Conservation (phyloP, 2,113 vertebrate species). For the Osmerus mordax region DNA sequence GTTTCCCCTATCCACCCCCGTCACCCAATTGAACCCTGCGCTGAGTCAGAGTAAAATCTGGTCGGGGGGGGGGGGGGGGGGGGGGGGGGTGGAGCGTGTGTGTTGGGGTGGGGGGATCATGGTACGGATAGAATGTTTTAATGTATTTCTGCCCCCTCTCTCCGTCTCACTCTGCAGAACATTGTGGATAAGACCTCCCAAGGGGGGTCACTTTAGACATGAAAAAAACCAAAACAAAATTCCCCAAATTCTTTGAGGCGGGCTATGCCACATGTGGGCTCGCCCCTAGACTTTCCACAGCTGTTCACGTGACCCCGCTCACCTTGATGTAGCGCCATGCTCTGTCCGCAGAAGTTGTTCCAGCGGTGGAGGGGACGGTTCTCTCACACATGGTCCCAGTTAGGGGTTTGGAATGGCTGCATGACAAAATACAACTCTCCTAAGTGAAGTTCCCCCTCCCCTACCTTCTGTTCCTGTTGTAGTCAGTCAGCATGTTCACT, state of each 20-base stretch:
- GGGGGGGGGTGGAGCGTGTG: background rate
- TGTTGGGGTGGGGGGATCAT: background rate
- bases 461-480: no score
- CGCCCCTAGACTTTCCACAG: constrained; percentile 25
- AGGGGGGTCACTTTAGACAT: constrained; percentile 32
- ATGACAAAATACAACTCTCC: no score
- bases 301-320: constrained; percentile 51
- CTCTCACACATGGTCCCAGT: constrained; percentile 58
- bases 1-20: background rate
- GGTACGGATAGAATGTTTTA: background rate
- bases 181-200: constrained; percentile 61
- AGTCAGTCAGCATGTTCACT: no score
- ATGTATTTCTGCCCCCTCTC: constrained; percentile 26
- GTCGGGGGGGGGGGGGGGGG: no score
- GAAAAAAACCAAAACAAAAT: constrained; percentile 62
- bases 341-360: constrained; percentile 8
- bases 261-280: constrained; percentile 50
- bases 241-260: constrained; percentile 59
- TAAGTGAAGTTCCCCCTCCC: no score
- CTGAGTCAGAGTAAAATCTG: no score
- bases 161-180: constrained; percentile 32
- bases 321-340: constrained; percentile 50
- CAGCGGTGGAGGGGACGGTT: constrained; percentile 36
- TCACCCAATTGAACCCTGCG: background rate
- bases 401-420: constrained; percentile 34